Evolutionary conservation across 2,113 vertebrate genomes (phyloP), one percentile per base, ranked within the genome.

Genomic region (Columba livia): DNA sequence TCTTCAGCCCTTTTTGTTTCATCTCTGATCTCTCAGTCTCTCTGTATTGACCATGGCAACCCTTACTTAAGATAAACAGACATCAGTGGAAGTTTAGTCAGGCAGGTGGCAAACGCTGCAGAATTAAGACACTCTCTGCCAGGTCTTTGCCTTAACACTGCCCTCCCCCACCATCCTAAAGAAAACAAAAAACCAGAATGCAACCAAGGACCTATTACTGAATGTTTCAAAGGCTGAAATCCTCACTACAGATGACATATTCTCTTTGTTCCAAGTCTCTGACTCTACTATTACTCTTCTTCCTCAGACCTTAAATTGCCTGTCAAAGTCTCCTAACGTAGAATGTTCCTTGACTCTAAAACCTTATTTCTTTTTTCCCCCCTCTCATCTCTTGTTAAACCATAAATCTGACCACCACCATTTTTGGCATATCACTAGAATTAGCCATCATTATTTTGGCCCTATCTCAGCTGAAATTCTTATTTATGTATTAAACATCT

Each of bases 271-370:
- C 70, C 74, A 93, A 47, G 50, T 50, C 69, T 91, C 64, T 88
- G 86, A 79, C 58, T 96, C 72, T 38, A 79, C 79, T 64, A 83
- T 87, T 69, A 88, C 8, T 66, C 72, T 90, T 92, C 38, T 81
- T 94, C 93, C 79, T 58, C 61, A 92, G 78, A 93, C 54, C 65
- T 97, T 89, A 93, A 97, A 95, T 90, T 95, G 93, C 73, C 85
- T 94, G 90, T 93, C 80, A 90, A 89, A 75, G 25, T 6, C 32
- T 69, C 40, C 89, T 88, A 95, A 93, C 31, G n/a, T 36, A 86
- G 65, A 75, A 53, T 69, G 69, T 78, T 93, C 64, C 69, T 71
- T 92, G 90, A 96, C 85, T 83, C 92, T 87, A 86, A 92, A 95
- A 86, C 24, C 56, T 79, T 79, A 51, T 90, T 93, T 96, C 60